Conservation (phyloP, 30 jellyfish, hydroid and myxozoan genomes). For the Aurelia sp. region DNA sequence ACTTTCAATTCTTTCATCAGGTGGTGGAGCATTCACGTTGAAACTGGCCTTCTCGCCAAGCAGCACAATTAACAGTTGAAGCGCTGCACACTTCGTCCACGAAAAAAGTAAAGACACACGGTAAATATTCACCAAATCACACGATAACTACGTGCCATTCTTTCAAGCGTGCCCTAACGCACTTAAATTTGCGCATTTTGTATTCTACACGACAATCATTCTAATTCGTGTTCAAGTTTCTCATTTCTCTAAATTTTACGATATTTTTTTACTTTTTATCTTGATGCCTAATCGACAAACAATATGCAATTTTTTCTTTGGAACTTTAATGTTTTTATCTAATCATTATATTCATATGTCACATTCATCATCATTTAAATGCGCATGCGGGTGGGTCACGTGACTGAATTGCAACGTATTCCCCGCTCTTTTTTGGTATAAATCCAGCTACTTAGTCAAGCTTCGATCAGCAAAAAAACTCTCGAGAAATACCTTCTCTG, state of each 20-base stretch:
- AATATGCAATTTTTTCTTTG: slow-evolving; percentile 25
- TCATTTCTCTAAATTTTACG: slow-evolving; percentile 46
- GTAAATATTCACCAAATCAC: neutral
- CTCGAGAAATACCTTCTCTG: no score
- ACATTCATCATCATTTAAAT: slow-evolving; percentile 10
- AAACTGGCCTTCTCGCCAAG: slow-evolving; percentile 98
- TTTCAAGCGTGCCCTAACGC: slow-evolving; percentile 19
- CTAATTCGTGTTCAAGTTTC: neutral
- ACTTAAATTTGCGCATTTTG: slow-evolving; percentile 31
- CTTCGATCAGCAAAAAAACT: no score
- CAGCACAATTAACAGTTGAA: slow-evolving; percentile 94
- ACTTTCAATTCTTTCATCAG: slow-evolving; percentile 30
- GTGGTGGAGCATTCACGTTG: slow-evolving; percentile 98
- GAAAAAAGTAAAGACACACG: neutral
- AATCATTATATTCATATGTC: slow-evolving; percentile 25
- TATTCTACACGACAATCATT: slow-evolving; percentile 3
- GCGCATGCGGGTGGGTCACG: no score
- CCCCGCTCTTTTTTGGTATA: no score
- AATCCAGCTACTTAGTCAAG: no score
- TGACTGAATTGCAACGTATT: no score
- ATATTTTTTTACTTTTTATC: slow-evolving; percentile 41
- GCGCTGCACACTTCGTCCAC: neutral
- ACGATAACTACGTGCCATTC: neutral
- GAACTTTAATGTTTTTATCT: slow-evolving; percentile 35
- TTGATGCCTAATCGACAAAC: neutral